A percentile compares a stretch with the other conserved stretches of the same genome.
These are phyloP conservation scores for Syncerus caffer DNA, from an alignment of 2,797 vertebrate genomes.

Conservation along the genomic window DNA sequence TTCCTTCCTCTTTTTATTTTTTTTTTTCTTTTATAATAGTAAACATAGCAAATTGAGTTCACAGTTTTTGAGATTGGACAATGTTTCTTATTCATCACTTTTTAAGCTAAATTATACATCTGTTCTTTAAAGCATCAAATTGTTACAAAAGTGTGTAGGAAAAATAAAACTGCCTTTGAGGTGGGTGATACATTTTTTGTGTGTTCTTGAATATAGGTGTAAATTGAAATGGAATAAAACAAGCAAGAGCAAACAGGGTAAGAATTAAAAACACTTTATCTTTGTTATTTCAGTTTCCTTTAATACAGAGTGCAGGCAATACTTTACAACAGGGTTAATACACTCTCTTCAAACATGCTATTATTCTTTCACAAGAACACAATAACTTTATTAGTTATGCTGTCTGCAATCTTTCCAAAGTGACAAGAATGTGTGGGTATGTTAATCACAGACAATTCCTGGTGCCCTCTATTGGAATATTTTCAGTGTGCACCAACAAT, in stretches of 20 bases:
- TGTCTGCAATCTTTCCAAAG: slow-evolving; percentile 81
- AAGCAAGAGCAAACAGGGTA: slow-evolving; percentile 79
- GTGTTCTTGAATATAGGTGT: slow-evolving; percentile 82
- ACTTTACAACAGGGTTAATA: slow-evolving; percentile 88
- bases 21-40: background rate
- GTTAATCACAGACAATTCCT: slow-evolving; percentile 78
- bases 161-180: slow-evolving; percentile 80
- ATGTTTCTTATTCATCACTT: slow-evolving; percentile 64
- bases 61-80: slow-evolving; percentile 42
- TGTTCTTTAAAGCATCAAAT: slow-evolving; percentile 75
- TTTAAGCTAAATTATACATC: slow-evolving; percentile 62
- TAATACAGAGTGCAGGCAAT: slow-evolving; percentile 84
- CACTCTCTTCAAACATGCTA: slow-evolving; percentile 85
- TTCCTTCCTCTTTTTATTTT: background rate
- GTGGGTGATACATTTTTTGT: slow-evolving; percentile 80
- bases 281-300: slow-evolving; percentile 85
- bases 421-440: slow-evolving; percentile 80
- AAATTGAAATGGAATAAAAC: slow-evolving; percentile 84
- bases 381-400: slow-evolving; percentile 88
- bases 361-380: slow-evolving; percentile 86
- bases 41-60: slow-evolving; percentile 64
- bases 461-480: slow-evolving; percentile 82
- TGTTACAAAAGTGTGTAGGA: slow-evolving; percentile 67
- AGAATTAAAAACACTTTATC: slow-evolving; percentile 83
- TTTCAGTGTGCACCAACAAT: slow-evolving; percentile 68